These are phyloP conservation scores for Gyps fulvus DNA, from an alignment of 2,113 vertebrate genomes.

Conservation along the genomic window DNA sequence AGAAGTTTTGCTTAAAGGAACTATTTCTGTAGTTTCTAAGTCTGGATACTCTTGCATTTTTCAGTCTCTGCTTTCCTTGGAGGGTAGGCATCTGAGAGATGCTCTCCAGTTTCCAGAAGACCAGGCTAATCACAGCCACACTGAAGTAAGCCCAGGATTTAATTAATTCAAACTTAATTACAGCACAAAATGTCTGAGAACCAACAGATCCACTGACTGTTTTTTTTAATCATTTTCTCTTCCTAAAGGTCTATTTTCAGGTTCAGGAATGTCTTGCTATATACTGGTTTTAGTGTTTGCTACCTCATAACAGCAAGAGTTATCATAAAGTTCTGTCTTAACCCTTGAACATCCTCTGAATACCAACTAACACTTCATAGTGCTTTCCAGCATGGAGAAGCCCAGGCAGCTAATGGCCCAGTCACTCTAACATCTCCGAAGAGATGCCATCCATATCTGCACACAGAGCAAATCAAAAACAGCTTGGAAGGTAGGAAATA, in stretches of 20 bases:
- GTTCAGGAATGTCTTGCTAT: not conserved
- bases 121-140: not conserved
- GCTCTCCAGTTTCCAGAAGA: not conserved
- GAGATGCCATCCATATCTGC: not conserved
- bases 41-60: not conserved
- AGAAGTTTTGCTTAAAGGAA: not conserved
- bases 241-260: not conserved
- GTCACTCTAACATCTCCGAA: not conserved
- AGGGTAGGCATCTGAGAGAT: not conserved
- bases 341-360: not conserved
- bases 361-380: not conserved
- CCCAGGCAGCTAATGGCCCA: not conserved
- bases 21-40: not conserved
- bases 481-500: not conserved
- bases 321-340: not conserved
- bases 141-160: not conserved
- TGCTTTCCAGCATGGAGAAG: not conserved
- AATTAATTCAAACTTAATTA: not conserved
- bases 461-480: not conserved
- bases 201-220: not conserved
- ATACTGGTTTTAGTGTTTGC: not conserved
- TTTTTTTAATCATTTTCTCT: not conserved
- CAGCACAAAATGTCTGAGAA: not conserved
- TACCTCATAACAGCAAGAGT: not conserved
- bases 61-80: not conserved